A percentile compares a stretch with the other conserved stretches of the same genome.
phyloP scores from a whole-genome alignment of 2,888 invertebrate species.

The Mesorhabditis belari region DNA sequence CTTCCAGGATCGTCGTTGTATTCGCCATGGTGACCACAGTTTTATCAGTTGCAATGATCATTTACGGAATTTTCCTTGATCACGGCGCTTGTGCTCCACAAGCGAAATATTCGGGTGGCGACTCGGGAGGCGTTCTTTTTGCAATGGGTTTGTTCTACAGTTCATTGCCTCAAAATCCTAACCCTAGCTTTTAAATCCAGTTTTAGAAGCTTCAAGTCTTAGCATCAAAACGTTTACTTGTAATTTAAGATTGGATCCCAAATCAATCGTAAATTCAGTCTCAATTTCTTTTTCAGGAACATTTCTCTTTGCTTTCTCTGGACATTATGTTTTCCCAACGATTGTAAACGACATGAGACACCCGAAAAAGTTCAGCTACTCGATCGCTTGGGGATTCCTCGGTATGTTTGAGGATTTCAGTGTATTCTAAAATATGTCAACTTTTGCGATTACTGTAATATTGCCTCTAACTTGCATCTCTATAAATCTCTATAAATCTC shows the following conservation, averaged over 20 bases:
- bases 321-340: slow-evolving; percentile 65
- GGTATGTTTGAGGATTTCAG: too few species aligned
- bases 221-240: not conserved
- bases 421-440: too few species aligned
- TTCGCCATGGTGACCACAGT: slow-evolving; percentile 50
- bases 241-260: not conserved
- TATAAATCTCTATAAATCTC: too few species aligned
- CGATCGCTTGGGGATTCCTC: slow-evolving; percentile 58
- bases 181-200: too few species aligned
- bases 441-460: too few species aligned
- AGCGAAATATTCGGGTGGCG: slow-evolving; percentile 28
- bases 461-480: too few species aligned
- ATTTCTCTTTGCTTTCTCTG: slow-evolving; percentile 50
- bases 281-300: slow-evolving; percentile 16
- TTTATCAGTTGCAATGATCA: slow-evolving; percentile 42
- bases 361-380: slow-evolving; percentile 68
- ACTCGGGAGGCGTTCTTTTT: slow-evolving; percentile 28
- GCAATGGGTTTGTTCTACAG: slow-evolving; percentile 36
- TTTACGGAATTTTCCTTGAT: slow-evolving; percentile 36
- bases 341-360: slow-evolving; percentile 85
- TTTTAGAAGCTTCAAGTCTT: too few species aligned
- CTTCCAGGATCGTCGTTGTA: slow-evolving; percentile 46
- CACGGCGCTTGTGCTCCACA: slow-evolving; percentile 21
- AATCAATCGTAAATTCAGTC: not conserved
- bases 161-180: too few species aligned